These are phyloP conservation scores for Blastobasis adustella DNA, from an alignment of 2,888 invertebrate genomes.

Conservation along the genomic window DNA sequence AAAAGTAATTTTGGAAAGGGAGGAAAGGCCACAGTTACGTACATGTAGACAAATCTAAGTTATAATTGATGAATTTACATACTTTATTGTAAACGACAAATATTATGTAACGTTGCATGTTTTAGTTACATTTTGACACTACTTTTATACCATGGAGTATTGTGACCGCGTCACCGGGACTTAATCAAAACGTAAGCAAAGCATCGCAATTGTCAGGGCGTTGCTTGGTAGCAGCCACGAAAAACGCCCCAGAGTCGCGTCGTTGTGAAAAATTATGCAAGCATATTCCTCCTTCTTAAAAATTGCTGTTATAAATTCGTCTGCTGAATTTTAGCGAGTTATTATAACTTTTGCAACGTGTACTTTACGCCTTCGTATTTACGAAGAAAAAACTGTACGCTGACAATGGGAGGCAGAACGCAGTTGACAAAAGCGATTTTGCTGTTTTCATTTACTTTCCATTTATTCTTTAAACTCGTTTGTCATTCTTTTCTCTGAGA, in stretches of 20 bases:
- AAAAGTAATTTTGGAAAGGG: no score
- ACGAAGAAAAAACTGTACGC: slow-evolving; percentile 38
- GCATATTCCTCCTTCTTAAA: slow-evolving; percentile 12
- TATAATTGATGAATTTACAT: no score
- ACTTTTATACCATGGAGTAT: no score
- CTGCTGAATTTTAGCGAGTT: slow-evolving; percentile 31
- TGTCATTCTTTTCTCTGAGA: slow-evolving; percentile 64
- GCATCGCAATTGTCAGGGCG: no score
- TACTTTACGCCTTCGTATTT: slow-evolving; percentile 31
- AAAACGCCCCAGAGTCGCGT: neutral
- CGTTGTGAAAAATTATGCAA: slow-evolving; percentile 12
- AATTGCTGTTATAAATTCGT: slow-evolving; percentile 17
- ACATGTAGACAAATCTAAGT: no score
- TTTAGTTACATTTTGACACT: no score
- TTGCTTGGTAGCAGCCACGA: no score
- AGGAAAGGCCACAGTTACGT: no score
- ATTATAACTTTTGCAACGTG: slow-evolving; percentile 31
- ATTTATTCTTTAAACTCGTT: slow-evolving; percentile 67
- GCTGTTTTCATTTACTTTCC: slow-evolving; percentile 69
- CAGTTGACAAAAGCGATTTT: slow-evolving; percentile 66
- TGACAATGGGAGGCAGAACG: slow-evolving; percentile 45
- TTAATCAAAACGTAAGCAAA: no score
- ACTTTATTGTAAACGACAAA: no score
- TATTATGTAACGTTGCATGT: no score
- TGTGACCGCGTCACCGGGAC: no score